phyloP scores from a whole-genome alignment of 2,888 invertebrate species.

The Ophonus ardosiacus region DNA sequence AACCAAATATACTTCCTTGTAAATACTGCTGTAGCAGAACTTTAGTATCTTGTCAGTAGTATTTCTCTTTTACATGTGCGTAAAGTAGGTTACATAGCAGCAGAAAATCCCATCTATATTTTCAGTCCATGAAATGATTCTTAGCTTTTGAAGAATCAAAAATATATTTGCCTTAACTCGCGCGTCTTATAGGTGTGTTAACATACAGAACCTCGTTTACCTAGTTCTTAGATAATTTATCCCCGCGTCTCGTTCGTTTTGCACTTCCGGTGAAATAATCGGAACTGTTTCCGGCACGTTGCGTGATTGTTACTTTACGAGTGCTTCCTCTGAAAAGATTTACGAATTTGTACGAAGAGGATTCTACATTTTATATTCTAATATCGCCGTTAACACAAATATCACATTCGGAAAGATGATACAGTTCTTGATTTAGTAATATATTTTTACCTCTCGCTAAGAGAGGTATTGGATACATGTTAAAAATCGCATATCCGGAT shows the following conservation, averaged over 20 bases:
- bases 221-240: conserved; percentile 62
- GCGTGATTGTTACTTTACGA: conserved; percentile 63
- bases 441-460: no score
- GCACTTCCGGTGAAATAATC: conserved; percentile 63
- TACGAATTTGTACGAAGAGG: conserved; percentile 32
- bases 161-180: conserved; percentile 1
- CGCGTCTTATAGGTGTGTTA: conserved; percentile 1
- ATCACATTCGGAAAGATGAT: background rate
- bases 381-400: background rate
- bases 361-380: conserved; percentile 33
- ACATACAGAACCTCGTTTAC: conserved; percentile 25
- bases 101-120: background rate
- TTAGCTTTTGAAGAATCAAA: background rate
- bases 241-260: conserved; percentile 53
- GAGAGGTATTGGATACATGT: no score
- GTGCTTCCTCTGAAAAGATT: conserved; percentile 57
- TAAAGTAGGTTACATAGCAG: background rate
- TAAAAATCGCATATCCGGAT: no score
- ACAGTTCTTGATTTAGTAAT: no score
- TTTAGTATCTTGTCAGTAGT: background rate
- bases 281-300: conserved; percentile 58
- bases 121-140: background rate
- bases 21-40: background rate
- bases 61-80: background rate
- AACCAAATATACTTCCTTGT: no score